Base-by-base conservation (phyloP, 37 sponge, comb jelly and placozoan species). In the Agelas oroides region DNA sequence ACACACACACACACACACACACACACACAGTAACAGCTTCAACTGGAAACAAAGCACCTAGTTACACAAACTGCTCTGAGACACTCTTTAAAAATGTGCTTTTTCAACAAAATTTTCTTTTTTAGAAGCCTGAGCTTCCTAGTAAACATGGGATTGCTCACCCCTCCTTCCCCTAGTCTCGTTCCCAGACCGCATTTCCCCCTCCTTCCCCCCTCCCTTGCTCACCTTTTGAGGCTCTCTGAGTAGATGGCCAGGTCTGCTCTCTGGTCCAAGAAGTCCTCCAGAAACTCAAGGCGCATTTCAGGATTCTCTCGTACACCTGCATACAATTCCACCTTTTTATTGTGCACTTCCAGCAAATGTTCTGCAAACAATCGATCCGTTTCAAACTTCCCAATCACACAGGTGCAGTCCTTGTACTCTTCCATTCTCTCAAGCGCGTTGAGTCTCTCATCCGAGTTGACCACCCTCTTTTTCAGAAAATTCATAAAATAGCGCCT, bases 241-340 rank as follows among this genome's bases (percentile, higher is more conserved):
- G 32, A 46, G 39, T 63, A 71, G 24, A 20, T 1, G 19, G 60
- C 31, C 12, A 90, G 65, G 53, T 90, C 89, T 37, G 46, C 23
- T 32, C 68, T 54, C 36, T 41, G 32, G 0, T 71, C 73, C 0
- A 83, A 59, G 63, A 71, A 89, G 12, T 89, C 84, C 65, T 84
- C 79, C 75, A 89, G 79, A 32, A 68, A 78, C 72, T 89, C 89
- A n/a, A 37, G 56, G 37, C 84, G 33, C 76, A 70, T 53, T 12
- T 83, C 79, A 0, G 80, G 60, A 55, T 75, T 78, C 17, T 84
- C 88, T 15, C 30, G 75, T 2, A 80, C 61, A 39, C 80, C 85
- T 32, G 73, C 70, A 37, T 74, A 76, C 5, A 17, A 1, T 2
- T 32, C 36, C 20, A 88, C 37, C 59, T 81, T 82, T 65, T 34